Evolutionary conservation across 2,797 vertebrate species (phyloP).

Genomic region (Strix occidentalis): DNA sequence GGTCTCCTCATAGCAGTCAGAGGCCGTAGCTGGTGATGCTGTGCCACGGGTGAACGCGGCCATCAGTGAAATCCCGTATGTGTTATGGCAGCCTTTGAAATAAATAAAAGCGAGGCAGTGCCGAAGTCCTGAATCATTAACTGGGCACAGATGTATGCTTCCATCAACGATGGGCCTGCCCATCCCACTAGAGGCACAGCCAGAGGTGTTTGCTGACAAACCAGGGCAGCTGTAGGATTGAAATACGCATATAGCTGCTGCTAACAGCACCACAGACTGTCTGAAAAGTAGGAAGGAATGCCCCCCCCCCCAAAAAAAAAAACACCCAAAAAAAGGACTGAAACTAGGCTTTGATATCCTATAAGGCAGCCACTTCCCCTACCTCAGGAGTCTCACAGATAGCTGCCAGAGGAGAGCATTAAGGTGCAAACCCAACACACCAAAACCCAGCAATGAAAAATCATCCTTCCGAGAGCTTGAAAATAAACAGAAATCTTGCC

Average conservation of each 20-base stretch:
- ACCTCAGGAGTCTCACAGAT: not conserved
- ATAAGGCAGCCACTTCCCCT: not conserved
- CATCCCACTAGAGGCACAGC: not conserved
- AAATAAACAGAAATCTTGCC: not conserved
- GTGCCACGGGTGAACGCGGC: not conserved
- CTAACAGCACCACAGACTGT: not conserved
- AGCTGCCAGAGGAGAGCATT: accelerated
- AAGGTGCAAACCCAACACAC: not conserved
- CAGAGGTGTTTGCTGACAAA: not conserved
- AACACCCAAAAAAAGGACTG: not conserved
- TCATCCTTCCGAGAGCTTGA: not conserved
- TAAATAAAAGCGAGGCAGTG: not conserved
- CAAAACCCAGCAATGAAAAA: not conserved
- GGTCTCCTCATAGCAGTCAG: not conserved
- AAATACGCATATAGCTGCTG: not conserved
- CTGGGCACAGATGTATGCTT: accelerated
- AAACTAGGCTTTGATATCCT: not conserved
- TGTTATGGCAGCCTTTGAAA: not conserved
- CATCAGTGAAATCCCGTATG: accelerated
- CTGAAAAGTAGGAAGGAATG: not conserved
- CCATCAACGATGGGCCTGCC: not conserved
- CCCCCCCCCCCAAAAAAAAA: not conserved
- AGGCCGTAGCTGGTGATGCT: not conserved
- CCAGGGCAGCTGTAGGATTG: not conserved
- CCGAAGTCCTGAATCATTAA: not conserved